Conservation (phyloP, 2,797 vertebrate species). For the Uromys caudimaculatus region DNA sequence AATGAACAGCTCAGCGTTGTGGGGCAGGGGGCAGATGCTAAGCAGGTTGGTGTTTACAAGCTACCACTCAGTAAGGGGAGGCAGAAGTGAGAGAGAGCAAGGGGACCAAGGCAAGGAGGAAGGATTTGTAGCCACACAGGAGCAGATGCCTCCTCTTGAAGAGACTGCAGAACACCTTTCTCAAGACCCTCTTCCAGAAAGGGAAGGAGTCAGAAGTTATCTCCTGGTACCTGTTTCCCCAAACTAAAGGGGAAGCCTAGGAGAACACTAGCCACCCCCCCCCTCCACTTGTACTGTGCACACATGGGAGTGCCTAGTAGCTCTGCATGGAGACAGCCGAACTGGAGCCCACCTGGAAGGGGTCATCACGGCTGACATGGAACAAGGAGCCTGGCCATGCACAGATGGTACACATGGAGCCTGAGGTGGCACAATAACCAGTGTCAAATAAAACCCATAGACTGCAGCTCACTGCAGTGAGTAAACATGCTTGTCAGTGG, state of each 20-base stretch:
- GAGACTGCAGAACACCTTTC: not conserved
- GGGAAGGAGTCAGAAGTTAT: not conserved
- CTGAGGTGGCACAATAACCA: not conserved
- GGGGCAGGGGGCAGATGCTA: not conserved
- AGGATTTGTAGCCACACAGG: not conserved
- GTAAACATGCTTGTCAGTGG: not conserved
- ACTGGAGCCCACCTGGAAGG: not conserved
- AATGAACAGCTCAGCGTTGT: not conserved
- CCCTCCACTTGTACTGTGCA: not conserved
- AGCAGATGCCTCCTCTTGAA: not conserved
- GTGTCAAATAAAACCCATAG: not conserved
- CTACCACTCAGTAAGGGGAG: not conserved
- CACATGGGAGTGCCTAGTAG: not conserved
- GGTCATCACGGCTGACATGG: not conserved
- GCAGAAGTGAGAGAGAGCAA: not conserved
- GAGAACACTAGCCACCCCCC: not conserved
- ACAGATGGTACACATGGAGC: not conserved
- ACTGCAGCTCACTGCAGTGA: not conserved
- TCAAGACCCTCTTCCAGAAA: slow-evolving; percentile 5
- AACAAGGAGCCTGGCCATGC: not conserved
- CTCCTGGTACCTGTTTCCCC: not conserved
- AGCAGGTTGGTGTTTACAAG: not conserved
- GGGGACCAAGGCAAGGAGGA: not conserved
- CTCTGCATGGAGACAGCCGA: not conserved
- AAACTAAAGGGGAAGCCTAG: not conserved